Percentiles rank a stretch among this genome's conserved stretches.
phyloP scores from a whole-genome alignment of 2,113 vertebrate genomes.

The Trogon surrucura region DNA sequence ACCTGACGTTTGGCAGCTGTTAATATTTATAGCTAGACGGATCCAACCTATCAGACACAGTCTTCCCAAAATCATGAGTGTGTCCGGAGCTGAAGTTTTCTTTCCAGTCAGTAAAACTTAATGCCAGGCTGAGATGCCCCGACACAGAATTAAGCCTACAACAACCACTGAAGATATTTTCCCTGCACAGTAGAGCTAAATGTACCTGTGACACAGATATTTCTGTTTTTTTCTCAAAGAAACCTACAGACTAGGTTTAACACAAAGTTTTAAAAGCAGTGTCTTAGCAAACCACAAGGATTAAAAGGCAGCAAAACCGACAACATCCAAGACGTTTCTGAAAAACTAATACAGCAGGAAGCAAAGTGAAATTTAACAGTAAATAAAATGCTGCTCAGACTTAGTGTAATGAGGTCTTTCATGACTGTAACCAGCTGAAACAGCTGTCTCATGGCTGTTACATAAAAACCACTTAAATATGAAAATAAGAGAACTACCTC shows the following conservation, averaged over 20 bases:
- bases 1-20: conserved; percentile 24
- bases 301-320: background rate
- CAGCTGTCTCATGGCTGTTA: background rate
- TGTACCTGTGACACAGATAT: background rate
- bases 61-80: background rate
- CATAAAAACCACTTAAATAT: background rate
- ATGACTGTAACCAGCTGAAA: background rate
- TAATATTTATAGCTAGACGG: conserved; percentile 1
- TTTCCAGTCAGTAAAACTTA: background rate
- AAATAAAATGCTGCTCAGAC: background rate
- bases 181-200: background rate
- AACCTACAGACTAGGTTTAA: background rate
- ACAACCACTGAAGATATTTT: background rate
- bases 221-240: background rate
- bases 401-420: background rate
- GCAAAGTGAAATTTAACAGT: background rate
- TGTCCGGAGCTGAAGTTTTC: background rate
- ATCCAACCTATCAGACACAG: background rate
- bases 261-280: background rate
- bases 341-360: background rate
- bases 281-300: background rate
- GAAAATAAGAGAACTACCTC: background rate
- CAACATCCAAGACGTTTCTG: background rate
- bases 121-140: background rate
- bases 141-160: background rate